phyloP scores from a whole-genome alignment of 1,140 invertebrate genomes.

The Sycophila sp. region DNA sequence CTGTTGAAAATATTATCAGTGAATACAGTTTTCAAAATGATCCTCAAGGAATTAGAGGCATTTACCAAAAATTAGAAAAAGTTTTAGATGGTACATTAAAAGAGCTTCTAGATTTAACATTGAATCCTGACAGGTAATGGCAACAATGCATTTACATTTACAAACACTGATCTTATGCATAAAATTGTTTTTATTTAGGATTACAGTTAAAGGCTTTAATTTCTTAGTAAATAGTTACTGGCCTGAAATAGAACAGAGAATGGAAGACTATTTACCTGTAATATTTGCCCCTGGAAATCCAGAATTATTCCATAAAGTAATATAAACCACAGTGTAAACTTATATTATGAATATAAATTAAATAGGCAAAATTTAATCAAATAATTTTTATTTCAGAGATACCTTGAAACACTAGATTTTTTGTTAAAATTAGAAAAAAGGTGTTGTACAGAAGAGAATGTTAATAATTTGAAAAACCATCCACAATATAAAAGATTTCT shows the following conservation, averaged over 20 bases:
- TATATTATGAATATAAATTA: too few species aligned
- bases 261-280: constrained; percentile 79
- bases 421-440: constrained; percentile 78
- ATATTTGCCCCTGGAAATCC: constrained; percentile 94
- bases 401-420: constrained; percentile 83
- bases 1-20: constrained; percentile 79
- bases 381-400: constrained; percentile 70
- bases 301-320: constrained; percentile 81
- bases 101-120: constrained; percentile 70
- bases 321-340: too few species aligned
- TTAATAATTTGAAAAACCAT: constrained; percentile 70
- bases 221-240: constrained; percentile 91
- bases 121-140: constrained; percentile 69
- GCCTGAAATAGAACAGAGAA: constrained; percentile 83
- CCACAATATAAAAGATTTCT: constrained; percentile 79
- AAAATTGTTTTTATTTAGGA: constrained; percentile 47
- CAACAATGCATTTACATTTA: background rate
- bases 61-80: constrained; percentile 78
- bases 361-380: constrained; percentile 7
- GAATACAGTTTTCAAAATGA: constrained; percentile 78
- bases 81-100: constrained; percentile 77
- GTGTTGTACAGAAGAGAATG: constrained; percentile 65
- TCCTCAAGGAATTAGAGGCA: constrained; percentile 77
- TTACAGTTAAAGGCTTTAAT: constrained; percentile 78
- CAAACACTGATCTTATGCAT: constrained; percentile 1